These are phyloP conservation scores for Pogonomyrmex californicus DNA, from an alignment of 1,140 invertebrate species.

Conservation along the genomic window DNA sequence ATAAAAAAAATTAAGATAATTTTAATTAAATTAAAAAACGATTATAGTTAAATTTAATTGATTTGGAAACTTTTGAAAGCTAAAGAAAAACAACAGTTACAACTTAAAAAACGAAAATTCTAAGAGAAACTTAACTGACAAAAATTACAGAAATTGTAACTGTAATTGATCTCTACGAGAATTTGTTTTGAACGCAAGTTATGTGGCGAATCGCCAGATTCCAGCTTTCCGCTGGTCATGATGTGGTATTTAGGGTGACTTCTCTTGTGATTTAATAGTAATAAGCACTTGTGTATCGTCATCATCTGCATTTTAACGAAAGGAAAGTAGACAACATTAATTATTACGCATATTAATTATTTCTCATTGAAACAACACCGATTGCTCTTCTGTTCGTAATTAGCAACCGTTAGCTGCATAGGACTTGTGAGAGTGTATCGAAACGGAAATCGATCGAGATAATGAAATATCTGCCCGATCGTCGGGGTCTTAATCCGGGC, in stretches of 20 bases:
- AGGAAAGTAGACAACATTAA: background rate
- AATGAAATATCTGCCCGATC: slow-evolving; percentile 26
- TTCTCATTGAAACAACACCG: background rate
- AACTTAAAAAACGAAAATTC: background rate
- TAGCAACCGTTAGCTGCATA: slow-evolving; percentile 13
- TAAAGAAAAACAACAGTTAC: no score
- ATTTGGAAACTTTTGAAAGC: no score
- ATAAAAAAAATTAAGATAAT: background rate
- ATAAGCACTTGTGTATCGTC: slow-evolving; percentile 48
- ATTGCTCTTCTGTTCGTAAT: slow-evolving; percentile 24
- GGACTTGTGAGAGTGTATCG: slow-evolving; percentile 13
- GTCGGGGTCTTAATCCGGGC: slow-evolving; percentile 44
- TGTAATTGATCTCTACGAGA: background rate
- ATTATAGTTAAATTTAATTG: background rate
- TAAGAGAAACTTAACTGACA: background rate
- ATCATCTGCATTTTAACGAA: slow-evolving; percentile 6
- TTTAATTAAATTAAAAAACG: background rate
- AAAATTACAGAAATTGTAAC: background rate
- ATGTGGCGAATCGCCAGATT: slow-evolving; percentile 64
- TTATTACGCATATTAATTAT: slow-evolving; percentile 50
- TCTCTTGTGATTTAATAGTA: slow-evolving; percentile 64
- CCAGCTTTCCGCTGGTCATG: slow-evolving; percentile 1
- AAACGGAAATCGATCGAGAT: slow-evolving; percentile 52
- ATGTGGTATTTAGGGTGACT: slow-evolving; percentile 27
- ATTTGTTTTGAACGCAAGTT: slow-evolving; percentile 1